Evolutionary conservation across 2,888 invertebrate genomes (phyloP).

Genomic region (Stenurella melanura): DNA sequence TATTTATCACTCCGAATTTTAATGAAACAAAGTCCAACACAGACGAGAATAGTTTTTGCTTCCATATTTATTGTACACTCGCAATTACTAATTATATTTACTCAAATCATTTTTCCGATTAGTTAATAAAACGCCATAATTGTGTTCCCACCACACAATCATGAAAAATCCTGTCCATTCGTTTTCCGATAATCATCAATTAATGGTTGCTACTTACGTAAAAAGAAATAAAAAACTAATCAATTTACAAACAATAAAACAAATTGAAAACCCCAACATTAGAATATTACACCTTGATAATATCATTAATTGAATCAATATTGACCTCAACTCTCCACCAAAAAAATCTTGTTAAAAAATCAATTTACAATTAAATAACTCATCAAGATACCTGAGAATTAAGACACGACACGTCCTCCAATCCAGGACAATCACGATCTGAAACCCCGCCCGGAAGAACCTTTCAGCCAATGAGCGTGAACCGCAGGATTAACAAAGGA

Average conservation of each 20-base stretch:
- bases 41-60: background rate
- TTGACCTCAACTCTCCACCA: slow-evolving; percentile 36
- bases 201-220: slow-evolving; percentile 14
- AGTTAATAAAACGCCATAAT: background rate
- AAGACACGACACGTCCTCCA: slow-evolving; percentile 52
- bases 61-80: background rate
- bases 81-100: background rate
- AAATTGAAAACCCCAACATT: slow-evolving; percentile 39
- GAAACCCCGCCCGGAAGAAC: slow-evolving; percentile 43
- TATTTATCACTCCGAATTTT: no score
- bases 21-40: no score
- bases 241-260: slow-evolving; percentile 40
- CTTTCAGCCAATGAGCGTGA: slow-evolving; percentile 46
- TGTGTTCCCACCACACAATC: background rate
- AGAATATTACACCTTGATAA: slow-evolving; percentile 25
- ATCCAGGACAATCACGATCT: slow-evolving; percentile 52
- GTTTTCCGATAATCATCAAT: slow-evolving; percentile 3
- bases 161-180: slow-evolving; percentile 8
- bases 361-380: slow-evolving; percentile 62
- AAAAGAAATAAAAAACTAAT: slow-evolving; percentile 33
- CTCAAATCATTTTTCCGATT: background rate
- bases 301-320: slow-evolving; percentile 43
- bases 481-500: slow-evolving; percentile 26
- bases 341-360: slow-evolving; percentile 56
- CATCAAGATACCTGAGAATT: slow-evolving; percentile 59